phyloP scores from a whole-genome alignment of 2,888 invertebrate genomes.

The Lasioglossum marginatum region DNA sequence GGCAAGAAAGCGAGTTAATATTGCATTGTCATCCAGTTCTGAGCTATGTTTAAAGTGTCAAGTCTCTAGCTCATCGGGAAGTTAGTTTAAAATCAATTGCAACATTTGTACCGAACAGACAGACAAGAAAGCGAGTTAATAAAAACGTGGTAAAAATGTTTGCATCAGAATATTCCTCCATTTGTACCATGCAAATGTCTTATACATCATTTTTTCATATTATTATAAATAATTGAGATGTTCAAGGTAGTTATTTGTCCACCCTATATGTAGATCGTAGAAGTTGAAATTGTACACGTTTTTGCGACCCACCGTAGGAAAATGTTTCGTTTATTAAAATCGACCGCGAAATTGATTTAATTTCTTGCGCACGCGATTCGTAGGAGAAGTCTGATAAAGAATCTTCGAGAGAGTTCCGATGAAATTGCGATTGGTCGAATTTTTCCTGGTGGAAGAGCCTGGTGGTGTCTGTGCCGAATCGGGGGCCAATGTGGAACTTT shows the following conservation, averaged over 20 bases:
- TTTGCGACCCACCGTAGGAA: background rate
- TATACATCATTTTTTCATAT: no score
- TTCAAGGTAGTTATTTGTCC: background rate
- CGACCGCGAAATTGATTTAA: background rate
- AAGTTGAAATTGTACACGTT: background rate
- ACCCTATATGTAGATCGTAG: background rate
- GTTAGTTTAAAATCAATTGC: no score
- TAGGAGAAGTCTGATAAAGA: background rate
- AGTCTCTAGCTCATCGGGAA: no score
- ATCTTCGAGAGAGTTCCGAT: background rate
- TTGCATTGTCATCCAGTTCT: no score
- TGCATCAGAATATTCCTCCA: no score
- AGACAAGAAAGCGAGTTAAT: no score
- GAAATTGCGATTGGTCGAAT: slow-evolving; percentile 13
- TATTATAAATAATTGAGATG: background rate
- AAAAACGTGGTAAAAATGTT: no score
- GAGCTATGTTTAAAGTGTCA: no score
- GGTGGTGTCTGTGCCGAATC: background rate
- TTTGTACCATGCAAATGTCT: no score
- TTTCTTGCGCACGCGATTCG: background rate
- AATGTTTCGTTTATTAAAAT: background rate
- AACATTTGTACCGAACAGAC: no score
- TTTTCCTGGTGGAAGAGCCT: background rate
- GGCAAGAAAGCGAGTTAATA: no score
- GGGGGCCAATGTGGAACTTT: background rate